Base-by-base conservation (phyloP, 2,888 invertebrate species). In the Clitarchus hookeri region DNA sequence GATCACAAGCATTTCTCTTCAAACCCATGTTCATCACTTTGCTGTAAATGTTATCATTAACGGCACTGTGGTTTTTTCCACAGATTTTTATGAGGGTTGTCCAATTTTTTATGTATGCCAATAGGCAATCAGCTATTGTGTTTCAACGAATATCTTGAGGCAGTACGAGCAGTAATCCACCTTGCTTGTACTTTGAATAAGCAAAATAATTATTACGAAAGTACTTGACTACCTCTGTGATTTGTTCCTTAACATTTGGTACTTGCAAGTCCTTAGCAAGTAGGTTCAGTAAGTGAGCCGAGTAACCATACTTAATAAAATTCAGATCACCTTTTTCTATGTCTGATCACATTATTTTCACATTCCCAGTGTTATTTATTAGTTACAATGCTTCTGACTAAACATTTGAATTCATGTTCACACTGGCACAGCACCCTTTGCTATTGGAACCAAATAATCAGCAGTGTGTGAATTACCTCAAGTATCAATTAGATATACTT, bases 341-440 rank as follows among this genome's bases (percentile, higher is more conserved):
- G 23, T 23, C 65, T 65, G 65, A 23, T 4, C 65, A 9, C 65
- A 65, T 65, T 23, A 11, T 65, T 65, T n/a, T 65, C n/a, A 65
- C 65, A 65, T 65, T 65, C n/a, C 65, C 65, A 65, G 65, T 65
- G 65, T 65, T 65, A n/a, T 65, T 65, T 65, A n/a, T 65, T 0
- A n/a, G 65, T 65, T 23, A 65, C 65, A 23, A 65, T 65, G n/a
- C 23, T 65, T 19, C 65, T 11, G n/a, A 65, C 23, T 23, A 65
- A 65, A 65, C 65, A 65, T n/a, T 23, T 65, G n/a, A 65, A 65
- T 65, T 65, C 65, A 23, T n/a, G 65, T 65, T 65, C 65, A 65
- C 23, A 23, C n/a, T 65, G 1, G 65, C 16, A 65, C 65, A 65
- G 65, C 65, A 65, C 13, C 65, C n/a, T 65, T 23, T 19, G 65